These are phyloP conservation scores for Phalera bucephala DNA, from an alignment of 2,888 invertebrate genomes.

Conservation along the genomic window DNA sequence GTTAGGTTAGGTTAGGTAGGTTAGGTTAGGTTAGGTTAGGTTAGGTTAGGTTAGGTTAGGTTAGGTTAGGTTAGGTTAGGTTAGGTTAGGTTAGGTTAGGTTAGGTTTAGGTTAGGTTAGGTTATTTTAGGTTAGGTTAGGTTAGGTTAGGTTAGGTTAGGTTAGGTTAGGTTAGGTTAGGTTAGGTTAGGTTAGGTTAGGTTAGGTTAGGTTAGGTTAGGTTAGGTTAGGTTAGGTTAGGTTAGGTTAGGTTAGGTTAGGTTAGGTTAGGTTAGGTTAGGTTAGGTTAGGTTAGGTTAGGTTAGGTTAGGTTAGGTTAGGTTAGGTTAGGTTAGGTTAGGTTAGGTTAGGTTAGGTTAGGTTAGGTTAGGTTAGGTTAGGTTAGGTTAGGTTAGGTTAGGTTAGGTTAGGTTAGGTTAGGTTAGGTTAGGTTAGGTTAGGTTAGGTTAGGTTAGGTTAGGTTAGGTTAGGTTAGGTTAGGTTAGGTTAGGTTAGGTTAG, in stretches of 20 bases:
- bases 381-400: conserved; percentile 20
- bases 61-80: conserved; percentile 22
- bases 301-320: conserved; percentile 23
- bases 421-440: conserved; percentile 18
- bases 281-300: conserved; percentile 22
- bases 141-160: conserved; percentile 2
- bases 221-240: conserved; percentile 6
- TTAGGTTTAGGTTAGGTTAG: no score
- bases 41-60: conserved; percentile 21
- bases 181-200: conserved; percentile 3
- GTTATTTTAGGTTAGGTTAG: no score
- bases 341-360: conserved; percentile 22
- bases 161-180: conserved; percentile 4
- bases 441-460: conserved; percentile 18
- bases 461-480: conserved; percentile 19
- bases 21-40: no score
- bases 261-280: conserved; percentile 22
- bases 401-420: no score
- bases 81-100: conserved; percentile 24
- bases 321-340: conserved; percentile 22
- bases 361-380: conserved; percentile 22
- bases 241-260: conserved; percentile 20
- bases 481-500: conserved; percentile 18
- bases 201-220: conserved; percentile 4
- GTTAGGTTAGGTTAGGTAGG: conserved; percentile 19